A percentile compares a stretch with the other conserved stretches of the same genome.
These are phyloP conservation scores for Myiozetetes cayanensis DNA, from an alignment of 2,113 vertebrate species.

Conservation along the genomic window DNA sequence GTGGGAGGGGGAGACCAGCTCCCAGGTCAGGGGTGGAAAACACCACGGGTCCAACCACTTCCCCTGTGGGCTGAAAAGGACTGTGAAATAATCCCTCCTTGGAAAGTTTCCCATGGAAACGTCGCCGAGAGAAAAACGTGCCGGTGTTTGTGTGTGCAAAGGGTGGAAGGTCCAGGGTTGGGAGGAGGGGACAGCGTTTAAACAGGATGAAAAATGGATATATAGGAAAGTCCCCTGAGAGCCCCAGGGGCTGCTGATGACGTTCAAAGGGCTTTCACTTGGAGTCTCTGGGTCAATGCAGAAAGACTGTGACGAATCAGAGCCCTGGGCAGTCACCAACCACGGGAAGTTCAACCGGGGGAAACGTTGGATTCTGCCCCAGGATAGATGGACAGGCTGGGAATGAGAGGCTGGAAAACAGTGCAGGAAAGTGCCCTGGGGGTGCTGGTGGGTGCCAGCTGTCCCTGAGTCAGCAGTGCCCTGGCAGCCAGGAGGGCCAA, in stretches of 20 bases:
- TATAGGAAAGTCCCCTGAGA: fast-evolving
- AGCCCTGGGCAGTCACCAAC: neutral
- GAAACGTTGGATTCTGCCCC: neutral
- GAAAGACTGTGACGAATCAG: neutral
- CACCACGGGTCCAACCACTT: neutral
- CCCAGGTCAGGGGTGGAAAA: neutral
- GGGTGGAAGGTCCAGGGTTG: neutral
- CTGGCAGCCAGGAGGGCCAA: neutral
- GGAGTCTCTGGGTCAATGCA: neutral
- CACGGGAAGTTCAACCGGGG: neutral
- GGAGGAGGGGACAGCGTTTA: neutral
- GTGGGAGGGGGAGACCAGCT: neutral
- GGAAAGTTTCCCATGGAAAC: constrained; percentile 44
- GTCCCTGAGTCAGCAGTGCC: neutral
- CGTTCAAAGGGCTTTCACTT: neutral
- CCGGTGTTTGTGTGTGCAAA: neutral
- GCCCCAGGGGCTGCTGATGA: neutral
- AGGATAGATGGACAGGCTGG: neutral
- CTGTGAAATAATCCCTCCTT: constrained; percentile 13
- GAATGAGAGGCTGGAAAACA: neutral
- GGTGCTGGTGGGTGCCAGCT: neutral
- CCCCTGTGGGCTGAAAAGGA: neutral
- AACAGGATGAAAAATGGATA: neutral
- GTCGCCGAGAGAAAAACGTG: neutral
- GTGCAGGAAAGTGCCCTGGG: neutral